Evolutionary conservation across 2,888 invertebrate genomes (phyloP), one percentile per base, ranked within the genome.

Genomic region (Dicranocentrus wangi): DNA sequence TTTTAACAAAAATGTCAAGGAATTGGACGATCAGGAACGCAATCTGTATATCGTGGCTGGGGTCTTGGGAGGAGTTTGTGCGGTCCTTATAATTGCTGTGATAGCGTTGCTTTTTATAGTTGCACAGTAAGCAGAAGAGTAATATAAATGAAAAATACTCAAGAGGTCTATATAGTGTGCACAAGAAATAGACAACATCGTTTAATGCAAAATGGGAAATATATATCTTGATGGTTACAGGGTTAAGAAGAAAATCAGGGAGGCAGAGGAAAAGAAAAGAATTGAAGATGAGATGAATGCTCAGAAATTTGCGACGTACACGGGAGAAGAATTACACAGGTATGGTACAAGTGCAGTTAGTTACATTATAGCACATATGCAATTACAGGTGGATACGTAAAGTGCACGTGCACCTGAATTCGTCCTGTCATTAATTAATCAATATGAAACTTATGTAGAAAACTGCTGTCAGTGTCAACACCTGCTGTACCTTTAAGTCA

Each of bases 311-410:
- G 53, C 77, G n/a, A 82, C 83, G 0, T 83, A 83, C 42, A 83
- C 83, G 13, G 83, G 83, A 23, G 83, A 83, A 55, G 83, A 83
- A 69, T 55, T 83, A 55, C 79, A 82, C 17, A 79, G 83, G 83
- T n/a, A n/a, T 80, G 42, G 21, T 7, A 17, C 2, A 61, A 42
- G 23, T 8, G 43, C n/a, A 53, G 32, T 25, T 71, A 15, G 5
- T 43, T 19, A n/a, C n/a, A n/a, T n/a, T n/a, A n/a, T n/a, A n/a
- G n/a, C n/a, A n/a, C n/a, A n/a, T n/a, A n/a, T n/a, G n/a, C n/a
- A n/a, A n/a, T n/a, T n/a, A n/a, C n/a, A n/a, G n/a, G n/a, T 43
- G n/a, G n/a, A 39, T 8, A 39, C 39, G 7, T 39, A 39, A 39
- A 5, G 13, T 13, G n/a, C n/a, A n/a, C n/a, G n/a, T n/a, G n/a